Conservation (phyloP, 2,797 vertebrate species). For the Galaxias olidus region DNA sequence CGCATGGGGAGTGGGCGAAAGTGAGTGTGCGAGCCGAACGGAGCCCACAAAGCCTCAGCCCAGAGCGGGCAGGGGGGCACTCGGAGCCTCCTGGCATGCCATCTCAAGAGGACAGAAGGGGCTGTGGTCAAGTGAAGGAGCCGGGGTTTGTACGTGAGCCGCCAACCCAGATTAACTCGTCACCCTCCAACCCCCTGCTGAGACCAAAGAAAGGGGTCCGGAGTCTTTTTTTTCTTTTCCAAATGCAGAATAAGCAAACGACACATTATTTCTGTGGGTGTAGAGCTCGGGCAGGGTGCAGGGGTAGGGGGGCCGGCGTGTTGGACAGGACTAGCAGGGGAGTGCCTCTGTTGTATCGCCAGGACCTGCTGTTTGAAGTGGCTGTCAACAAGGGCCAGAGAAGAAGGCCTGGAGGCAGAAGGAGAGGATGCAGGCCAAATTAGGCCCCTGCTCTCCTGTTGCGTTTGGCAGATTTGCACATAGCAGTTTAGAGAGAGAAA, state of each 20-base stretch:
- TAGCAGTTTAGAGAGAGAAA: too few relatives aligned
- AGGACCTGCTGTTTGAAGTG: slow-evolving; percentile 36
- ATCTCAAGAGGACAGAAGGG: slow-evolving; percentile 48
- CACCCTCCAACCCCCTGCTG: slow-evolving; percentile 25
- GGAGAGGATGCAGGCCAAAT: slow-evolving; percentile 9
- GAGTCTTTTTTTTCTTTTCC: slow-evolving; percentile 29
- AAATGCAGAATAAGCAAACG: slow-evolving; percentile 26
- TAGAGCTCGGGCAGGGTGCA: slow-evolving; percentile 8
- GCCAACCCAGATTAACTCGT: slow-evolving; percentile 44
- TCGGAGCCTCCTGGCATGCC: slow-evolving; percentile 48
- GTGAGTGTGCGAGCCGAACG: slow-evolving; percentile 62
- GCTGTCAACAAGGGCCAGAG: slow-evolving; percentile 15
- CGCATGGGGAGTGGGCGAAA: slow-evolving; percentile 67
- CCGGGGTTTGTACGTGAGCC: slow-evolving; percentile 38
- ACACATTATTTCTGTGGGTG: slow-evolving; percentile 29
- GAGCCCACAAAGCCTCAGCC: slow-evolving; percentile 54
- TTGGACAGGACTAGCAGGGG: slow-evolving; percentile 19
- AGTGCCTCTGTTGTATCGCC: slow-evolving; percentile 23
- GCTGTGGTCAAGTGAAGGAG: slow-evolving; percentile 44
- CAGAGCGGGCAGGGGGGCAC: slow-evolving; percentile 31
- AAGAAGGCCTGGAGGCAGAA: slow-evolving; percentile 19
- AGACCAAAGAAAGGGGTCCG: slow-evolving; percentile 14
- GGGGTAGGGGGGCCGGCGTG: neutral
- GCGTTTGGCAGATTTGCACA: slow-evolving; percentile 14
- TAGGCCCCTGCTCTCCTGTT: neutral